These are phyloP conservation scores for Masnerella sp. DNA, from an alignment of 2,888 invertebrate species.

Conservation along the genomic window DNA sequence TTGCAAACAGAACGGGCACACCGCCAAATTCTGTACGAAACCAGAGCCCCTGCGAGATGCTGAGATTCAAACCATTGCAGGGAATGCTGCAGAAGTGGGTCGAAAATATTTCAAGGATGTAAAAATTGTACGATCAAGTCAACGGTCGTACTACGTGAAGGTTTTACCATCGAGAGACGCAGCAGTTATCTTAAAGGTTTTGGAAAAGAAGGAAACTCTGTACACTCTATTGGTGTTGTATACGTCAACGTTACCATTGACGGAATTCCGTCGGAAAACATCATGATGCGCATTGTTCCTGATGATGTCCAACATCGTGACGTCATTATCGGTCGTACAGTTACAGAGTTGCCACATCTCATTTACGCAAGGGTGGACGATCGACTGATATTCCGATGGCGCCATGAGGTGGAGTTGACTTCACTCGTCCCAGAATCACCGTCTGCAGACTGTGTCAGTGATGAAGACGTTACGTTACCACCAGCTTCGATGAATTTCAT, in stretches of 20 bases:
- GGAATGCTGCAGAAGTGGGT: background rate
- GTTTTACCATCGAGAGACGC: background rate
- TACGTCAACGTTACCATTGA: background rate
- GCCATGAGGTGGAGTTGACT: background rate
- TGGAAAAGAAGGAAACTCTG: background rate
- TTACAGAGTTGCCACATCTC: background rate
- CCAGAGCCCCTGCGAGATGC: background rate
- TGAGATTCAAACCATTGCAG: background rate
- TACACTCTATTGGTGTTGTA: background rate
- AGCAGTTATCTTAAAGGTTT: background rate
- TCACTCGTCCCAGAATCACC: background rate
- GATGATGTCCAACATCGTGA: background rate
- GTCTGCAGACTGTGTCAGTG: background rate
- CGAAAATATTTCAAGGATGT: too few relatives aligned
- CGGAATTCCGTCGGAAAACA: background rate
- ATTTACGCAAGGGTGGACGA: background rate
- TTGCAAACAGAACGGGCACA: slow-evolving; percentile 33
- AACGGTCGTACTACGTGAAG: background rate
- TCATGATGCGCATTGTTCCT: background rate
- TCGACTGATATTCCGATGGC: background rate
- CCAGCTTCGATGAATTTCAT: background rate
- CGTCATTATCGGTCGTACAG: background rate
- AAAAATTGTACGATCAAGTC: background rate
- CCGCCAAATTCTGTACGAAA: slow-evolving; percentile 1
- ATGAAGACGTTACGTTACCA: background rate